Evolutionary conservation across 2,113 vertebrate species (phyloP), one percentile per base, ranked within the genome.

Genomic region (Pleuronectes platessa): DNA sequence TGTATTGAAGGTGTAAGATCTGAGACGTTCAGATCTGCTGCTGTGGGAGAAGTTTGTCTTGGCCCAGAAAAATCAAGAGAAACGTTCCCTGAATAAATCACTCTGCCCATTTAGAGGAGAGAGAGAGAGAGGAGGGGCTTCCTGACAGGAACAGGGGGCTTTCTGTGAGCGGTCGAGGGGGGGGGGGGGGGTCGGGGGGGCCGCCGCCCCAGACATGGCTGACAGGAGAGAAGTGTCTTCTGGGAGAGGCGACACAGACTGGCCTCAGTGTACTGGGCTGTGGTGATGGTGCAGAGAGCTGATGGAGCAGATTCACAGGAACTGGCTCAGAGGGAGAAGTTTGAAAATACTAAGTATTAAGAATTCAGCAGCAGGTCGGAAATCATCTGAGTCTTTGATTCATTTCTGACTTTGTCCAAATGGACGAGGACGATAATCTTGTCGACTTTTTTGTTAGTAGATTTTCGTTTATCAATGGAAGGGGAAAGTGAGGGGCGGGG

Each of bases 91-190:
- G 76, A 62, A 83, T 87, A 84, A 86, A 88, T 88, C 72, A 86
- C 82, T 77, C 74, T 68, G 73, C 53, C 62, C 75, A 85, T 91
- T 92, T 88, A 73, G 65, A 67, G 68, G 60, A 66, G 83, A 51
- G 40, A 12, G 84, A 63, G 74, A 63, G 83, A 54, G 37, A 2
- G 60, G 31, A 88, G 84, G 51, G 47, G 71, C 79, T 83, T 87
- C 89, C 92, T 86, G 79, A 61, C 68, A 81, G 85, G 76, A 87
- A 95, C 94, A 94, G 91, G 90, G 83, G 49, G 77, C 87, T 89
- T 89, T 91, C 91, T 95, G 94, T 94, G 74, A 54, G 21, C 0
- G 71, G 3, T 27, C 12, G 20, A 47, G 42, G 66, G 49, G 35
- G 49, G 66, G 8, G 14, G 56, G 35, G 49, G 66, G 8, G 14